These are phyloP conservation scores for Xiphydria camelus DNA, from an alignment of 2,888 invertebrate species.

Conservation along the genomic window DNA sequence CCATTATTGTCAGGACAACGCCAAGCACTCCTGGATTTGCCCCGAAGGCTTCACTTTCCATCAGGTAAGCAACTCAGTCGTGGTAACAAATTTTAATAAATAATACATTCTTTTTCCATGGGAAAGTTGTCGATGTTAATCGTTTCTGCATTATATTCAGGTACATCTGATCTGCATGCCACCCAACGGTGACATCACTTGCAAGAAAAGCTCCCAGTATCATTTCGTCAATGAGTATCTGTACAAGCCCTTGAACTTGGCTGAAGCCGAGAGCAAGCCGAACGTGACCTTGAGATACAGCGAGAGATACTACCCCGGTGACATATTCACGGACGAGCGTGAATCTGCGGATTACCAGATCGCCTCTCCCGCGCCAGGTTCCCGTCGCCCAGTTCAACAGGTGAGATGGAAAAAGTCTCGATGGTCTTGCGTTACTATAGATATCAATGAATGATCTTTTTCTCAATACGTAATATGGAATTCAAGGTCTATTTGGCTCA, in stretches of 20 bases:
- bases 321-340: slow-evolving; percentile 65
- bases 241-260: slow-evolving; percentile 84
- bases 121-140: background rate
- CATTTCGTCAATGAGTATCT: slow-evolving; percentile 92
- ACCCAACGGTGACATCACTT: slow-evolving; percentile 84
- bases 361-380: slow-evolving; percentile 34
- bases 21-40: slow-evolving; percentile 90
- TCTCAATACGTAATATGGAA: background rate
- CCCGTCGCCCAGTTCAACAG: slow-evolving; percentile 41
- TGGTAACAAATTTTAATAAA: too few species aligned
- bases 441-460: background rate
- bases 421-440: slow-evolving; percentile 6
- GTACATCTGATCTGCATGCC: slow-evolving; percentile 94
- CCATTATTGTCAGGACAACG: slow-evolving; percentile 90
- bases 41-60: slow-evolving; percentile 89
- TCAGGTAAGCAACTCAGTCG: slow-evolving; percentile 72
- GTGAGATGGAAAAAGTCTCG: too few species aligned
- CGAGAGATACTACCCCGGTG: slow-evolving; percentile 81
- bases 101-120: too few species aligned
- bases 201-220: slow-evolving; percentile 85
- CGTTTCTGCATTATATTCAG: slow-evolving; percentile 58
- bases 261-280: slow-evolving; percentile 79
- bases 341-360: slow-evolving; percentile 48
- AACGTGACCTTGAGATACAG: slow-evolving; percentile 79
- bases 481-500: slow-evolving; percentile 45